Percentiles rank a stretch among this genome's conserved stretches.
Conservation (phyloP, 2,888 invertebrate genomes). For the Bombyx huttoni region DNA sequence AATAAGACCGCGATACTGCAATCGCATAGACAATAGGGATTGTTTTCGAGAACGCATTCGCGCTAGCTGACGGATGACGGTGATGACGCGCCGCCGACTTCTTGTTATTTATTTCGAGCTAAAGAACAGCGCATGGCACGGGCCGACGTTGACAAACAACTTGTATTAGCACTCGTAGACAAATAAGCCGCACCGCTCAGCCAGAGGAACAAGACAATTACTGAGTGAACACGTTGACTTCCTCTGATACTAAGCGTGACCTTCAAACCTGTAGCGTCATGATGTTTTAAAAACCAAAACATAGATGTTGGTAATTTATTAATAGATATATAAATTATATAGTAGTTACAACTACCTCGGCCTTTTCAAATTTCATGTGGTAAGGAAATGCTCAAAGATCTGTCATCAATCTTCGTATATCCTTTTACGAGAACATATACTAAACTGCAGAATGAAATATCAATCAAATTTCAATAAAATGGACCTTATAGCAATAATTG, state of each 20-base stretch:
- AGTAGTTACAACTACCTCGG: no score
- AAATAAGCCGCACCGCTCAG: slow-evolving; percentile 8
- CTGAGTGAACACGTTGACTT: slow-evolving; percentile 17
- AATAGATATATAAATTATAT: no score
- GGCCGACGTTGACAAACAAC: slow-evolving; percentile 58
- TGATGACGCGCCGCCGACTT: slow-evolving; percentile 27
- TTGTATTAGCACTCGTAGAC: slow-evolving; percentile 32
- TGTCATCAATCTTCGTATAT: no score
- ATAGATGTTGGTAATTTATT: no score
- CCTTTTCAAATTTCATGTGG: no score
- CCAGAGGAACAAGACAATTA: slow-evolving; percentile 36
- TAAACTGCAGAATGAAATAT: no score
- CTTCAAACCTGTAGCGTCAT: slow-evolving; percentile 17
- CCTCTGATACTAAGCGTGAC: slow-evolving; percentile 25
- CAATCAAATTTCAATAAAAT: no score
- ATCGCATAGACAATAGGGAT: slow-evolving; percentile 36
- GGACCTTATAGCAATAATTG: no score
- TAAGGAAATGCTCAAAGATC: no score
- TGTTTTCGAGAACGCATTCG: slow-evolving; percentile 24
- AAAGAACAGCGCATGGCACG: slow-evolving; percentile 25
- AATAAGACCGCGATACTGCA: slow-evolving; percentile 23
- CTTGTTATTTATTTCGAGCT: slow-evolving; percentile 47
- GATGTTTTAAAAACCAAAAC: no score
- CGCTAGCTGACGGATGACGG: slow-evolving; percentile 23
- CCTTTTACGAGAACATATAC: no score